Evolutionary conservation across 2,113 vertebrate species (phyloP).

Genomic region (Orientallactaga bullata): DNA sequence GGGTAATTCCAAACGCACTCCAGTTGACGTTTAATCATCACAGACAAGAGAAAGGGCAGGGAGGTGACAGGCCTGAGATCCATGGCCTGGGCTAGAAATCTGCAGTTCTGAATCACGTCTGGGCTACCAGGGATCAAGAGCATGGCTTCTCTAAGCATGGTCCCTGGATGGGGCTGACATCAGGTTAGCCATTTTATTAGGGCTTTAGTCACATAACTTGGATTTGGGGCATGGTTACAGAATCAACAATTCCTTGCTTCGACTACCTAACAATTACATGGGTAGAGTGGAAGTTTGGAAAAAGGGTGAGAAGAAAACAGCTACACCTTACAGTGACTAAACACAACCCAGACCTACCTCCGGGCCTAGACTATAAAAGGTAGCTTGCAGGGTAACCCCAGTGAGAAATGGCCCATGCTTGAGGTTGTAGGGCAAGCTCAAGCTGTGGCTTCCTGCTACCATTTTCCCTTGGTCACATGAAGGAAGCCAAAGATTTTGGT

Average conservation of each 20-base stretch:
- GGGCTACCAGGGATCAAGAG: not conserved
- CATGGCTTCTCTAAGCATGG: not conserved
- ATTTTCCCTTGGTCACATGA: not conserved
- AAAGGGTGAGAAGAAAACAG: not conserved
- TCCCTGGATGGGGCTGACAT: too few relatives aligned
- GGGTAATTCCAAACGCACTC: not conserved
- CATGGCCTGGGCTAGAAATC: too few relatives aligned
- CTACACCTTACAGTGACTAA: not conserved
- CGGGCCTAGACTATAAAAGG: not conserved
- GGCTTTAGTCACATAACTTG: not conserved
- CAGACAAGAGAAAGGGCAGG: not conserved
- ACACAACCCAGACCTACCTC: accelerated
- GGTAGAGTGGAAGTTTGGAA: not conserved
- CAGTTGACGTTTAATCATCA: not conserved
- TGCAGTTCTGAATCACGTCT: not conserved
- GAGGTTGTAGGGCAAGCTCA: not conserved
- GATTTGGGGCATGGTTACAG: not conserved
- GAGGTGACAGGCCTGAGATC: not conserved
- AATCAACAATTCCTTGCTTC: not conserved
- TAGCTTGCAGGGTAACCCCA: not conserved
- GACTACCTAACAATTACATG: not conserved
- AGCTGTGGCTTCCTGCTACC: not conserved
- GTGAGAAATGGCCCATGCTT: not conserved
- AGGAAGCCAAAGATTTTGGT: not conserved
- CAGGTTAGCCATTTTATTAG: too few relatives aligned